phyloP scores from a whole-genome alignment of 2,113 vertebrate genomes.

The Atrichornis clamosus region DNA sequence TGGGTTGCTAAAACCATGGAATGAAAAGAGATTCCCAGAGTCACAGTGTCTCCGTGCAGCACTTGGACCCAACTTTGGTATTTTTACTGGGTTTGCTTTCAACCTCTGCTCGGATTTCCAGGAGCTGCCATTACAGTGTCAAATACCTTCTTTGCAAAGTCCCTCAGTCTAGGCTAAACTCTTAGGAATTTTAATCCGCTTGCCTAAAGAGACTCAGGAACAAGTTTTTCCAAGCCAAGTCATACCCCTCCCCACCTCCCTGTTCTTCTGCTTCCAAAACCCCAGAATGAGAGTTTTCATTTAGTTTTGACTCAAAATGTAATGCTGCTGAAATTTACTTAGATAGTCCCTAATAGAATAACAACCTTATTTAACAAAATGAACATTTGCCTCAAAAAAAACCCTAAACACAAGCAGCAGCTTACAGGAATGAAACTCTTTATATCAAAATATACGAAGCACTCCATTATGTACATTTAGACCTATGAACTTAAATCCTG shows the following conservation, averaged over 20 bases:
- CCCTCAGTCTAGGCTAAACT: slow-evolving; percentile 9
- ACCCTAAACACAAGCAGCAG: not conserved
- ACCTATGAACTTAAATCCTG: not conserved
- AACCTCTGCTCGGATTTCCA: not conserved
- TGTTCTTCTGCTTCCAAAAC: slow-evolving; percentile 7
- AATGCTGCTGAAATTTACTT: not conserved
- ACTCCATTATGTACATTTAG: not conserved
- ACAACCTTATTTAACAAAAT: not conserved
- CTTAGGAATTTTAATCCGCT: slow-evolving; percentile 57
- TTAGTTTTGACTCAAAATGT: not conserved
- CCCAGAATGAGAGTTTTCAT: not conserved
- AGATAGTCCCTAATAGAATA: not conserved
- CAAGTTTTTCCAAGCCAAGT: slow-evolving; percentile 1
- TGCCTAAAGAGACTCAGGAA: slow-evolving; percentile 15
- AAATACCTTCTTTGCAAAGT: slow-evolving; percentile 6
- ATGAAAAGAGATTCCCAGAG: not conserved
- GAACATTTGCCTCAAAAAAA: not conserved
- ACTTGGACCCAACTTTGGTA: not conserved
- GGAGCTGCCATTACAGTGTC: not conserved
- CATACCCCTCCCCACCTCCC: not conserved
- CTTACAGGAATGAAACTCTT: not conserved
- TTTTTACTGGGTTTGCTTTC: not conserved
- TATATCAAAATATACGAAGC: not conserved
- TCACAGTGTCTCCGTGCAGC: not conserved
- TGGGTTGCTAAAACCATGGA: not conserved